Conservation (phyloP, 2,797 vertebrate species). For the Hippoglossus hippoglossus region DNA sequence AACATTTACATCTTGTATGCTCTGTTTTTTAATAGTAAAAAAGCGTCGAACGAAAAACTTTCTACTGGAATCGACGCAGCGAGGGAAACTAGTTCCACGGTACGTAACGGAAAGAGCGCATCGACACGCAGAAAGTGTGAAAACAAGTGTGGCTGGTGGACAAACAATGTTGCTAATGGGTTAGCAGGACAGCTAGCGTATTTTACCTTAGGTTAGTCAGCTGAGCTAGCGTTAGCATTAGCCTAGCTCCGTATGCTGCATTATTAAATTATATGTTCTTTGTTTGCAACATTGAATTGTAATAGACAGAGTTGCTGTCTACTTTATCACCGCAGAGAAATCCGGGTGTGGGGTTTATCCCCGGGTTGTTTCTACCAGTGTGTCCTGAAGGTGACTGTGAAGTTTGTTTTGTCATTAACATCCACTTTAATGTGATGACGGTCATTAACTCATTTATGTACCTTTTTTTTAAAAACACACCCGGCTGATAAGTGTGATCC, state of each 20-base stretch:
- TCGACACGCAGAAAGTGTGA: conserved; percentile 48
- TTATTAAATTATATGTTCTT: background rate
- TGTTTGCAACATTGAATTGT: background rate
- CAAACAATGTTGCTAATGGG: conserved; percentile 70
- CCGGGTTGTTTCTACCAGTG: background rate
- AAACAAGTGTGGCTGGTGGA: conserved; percentile 29
- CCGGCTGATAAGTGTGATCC: too few relatives aligned
- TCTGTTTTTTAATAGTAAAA: conserved; percentile 36
- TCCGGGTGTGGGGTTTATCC: background rate
- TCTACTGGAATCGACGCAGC: background rate
- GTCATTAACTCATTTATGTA: background rate
- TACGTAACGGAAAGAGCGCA: background rate
- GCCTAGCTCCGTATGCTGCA: conserved; percentile 15
- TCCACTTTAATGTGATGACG: background rate
- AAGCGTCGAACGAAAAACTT: conserved; percentile 7
- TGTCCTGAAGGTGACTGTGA: background rate
- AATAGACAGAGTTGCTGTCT: background rate
- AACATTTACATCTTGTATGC: conserved; percentile 57
- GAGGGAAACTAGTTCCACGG: background rate
- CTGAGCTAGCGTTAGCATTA: conserved; percentile 57
- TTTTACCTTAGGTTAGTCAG: conserved; percentile 24
- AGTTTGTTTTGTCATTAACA: background rate
- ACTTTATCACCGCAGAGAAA: background rate
- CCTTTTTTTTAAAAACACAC: too few relatives aligned
- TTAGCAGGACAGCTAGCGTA: conserved; percentile 65